Percentiles rank a stretch among this genome's conserved stretches.
phyloP scores from a whole-genome alignment of 1,140 invertebrate species.

The Bombus difficillimus region DNA sequence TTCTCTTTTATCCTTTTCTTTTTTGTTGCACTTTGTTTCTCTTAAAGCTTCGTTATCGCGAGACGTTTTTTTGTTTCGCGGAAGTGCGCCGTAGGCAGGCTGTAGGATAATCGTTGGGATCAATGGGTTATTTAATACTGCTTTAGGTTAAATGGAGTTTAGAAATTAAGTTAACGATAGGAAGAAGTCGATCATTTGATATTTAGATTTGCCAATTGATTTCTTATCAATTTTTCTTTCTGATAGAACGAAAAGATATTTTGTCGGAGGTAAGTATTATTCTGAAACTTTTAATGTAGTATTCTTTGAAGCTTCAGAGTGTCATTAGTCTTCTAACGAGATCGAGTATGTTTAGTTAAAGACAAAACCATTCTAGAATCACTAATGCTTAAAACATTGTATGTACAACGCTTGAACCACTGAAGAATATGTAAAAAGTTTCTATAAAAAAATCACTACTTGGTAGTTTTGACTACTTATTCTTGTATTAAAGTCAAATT shows the following conservation, averaged over 20 bases:
- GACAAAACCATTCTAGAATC: neutral
- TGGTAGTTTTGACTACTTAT: too few relatives aligned
- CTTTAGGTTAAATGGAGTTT: neutral
- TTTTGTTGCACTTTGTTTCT: neutral
- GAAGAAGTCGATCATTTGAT: neutral
- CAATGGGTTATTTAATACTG: neutral
- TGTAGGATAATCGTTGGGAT: neutral
- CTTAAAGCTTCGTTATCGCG: constrained; percentile 14
- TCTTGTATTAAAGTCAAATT: too few relatives aligned
- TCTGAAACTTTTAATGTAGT: neutral
- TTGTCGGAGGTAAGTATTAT: neutral
- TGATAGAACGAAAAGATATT: neutral
- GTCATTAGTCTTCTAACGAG: neutral
- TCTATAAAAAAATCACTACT: too few relatives aligned
- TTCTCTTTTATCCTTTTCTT: neutral
- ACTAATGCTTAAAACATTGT: too few relatives aligned
- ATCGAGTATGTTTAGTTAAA: neutral
- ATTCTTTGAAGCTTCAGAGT: neutral
- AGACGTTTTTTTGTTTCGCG: neutral
- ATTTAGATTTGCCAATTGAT: neutral
- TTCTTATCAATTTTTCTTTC: neutral
- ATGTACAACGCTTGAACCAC: too few relatives aligned
- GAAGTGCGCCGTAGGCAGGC: neutral
- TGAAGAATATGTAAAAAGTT: too few relatives aligned
- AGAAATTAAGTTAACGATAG: neutral